phyloP scores from a whole-genome alignment of 1,140 invertebrate species.

The Euglossa dilemma region DNA sequence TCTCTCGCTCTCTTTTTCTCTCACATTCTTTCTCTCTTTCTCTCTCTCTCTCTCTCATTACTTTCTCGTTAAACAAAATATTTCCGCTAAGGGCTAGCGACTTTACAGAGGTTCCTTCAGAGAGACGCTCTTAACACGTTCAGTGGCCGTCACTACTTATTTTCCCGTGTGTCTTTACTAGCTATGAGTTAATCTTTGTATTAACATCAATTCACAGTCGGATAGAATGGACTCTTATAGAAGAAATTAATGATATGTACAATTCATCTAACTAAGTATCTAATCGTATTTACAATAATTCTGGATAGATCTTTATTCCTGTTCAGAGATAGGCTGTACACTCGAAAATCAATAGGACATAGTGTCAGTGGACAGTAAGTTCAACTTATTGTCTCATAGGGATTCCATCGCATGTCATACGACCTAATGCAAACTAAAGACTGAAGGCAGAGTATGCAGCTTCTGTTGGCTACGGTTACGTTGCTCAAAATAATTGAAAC shows the following conservation, averaged over 20 bases:
- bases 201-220: background rate
- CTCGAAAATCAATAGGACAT: background rate
- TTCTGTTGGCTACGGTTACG: background rate
- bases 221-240: background rate
- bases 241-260: slow-evolving; percentile 27
- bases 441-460: background rate
- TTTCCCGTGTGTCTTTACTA: background rate
- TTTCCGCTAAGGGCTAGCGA: slow-evolving; percentile 39
- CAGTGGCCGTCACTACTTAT: background rate
- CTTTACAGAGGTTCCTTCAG: slow-evolving; percentile 18
- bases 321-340: background rate
- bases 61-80: slow-evolving; percentile 50
- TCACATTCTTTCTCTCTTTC: background rate
- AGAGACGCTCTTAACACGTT: slow-evolving; percentile 9
- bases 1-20: background rate
- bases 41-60: background rate
- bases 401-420: background rate
- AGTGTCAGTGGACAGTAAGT: background rate
- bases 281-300: slow-evolving; percentile 22
- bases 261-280: slow-evolving; percentile 26
- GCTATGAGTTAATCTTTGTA: background rate
- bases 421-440: background rate
- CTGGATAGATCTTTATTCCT: background rate
- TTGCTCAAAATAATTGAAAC: background rate
- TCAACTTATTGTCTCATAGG: background rate